Evolutionary conservation across 1,140 invertebrate species (phyloP), one percentile per base, ranked within the genome.

Genomic region (Stratiolaelaps scimitus): DNA sequence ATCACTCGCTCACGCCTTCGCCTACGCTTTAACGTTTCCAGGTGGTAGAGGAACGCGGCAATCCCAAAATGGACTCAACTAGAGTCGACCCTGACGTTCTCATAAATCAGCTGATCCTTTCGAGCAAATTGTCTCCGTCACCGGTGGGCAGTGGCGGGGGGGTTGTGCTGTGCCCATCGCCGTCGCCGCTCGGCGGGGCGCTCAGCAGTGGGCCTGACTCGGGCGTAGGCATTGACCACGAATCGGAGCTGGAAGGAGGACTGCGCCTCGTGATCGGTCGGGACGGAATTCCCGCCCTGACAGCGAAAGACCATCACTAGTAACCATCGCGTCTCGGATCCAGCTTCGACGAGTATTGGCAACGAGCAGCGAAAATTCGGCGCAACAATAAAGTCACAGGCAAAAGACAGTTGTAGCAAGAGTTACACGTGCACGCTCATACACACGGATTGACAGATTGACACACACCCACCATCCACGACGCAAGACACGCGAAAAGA

Each of bases 151-250:
- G 34, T 10, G 34, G 34, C 10, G 34, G 34, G 4, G 53, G 53
- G 20, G 53, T 29, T 4, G 26, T 60, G 6, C 23, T 60, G 20
- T 60, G 53, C 53, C 53, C 53, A 5, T 60, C 53, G 17, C 53
- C 53, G 23, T 19, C 26, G 2, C 34, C 34, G 5, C 34, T 40
- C 5, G 34, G 34, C 5, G 53, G 53, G 1, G 23, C 53, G 34
- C 34, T 60, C 26, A 60, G 53, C 53, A 60, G 53, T 26, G 53
- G 53, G 2, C 53, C 53, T 60, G 53, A 60, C 26, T 60, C 53
- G 20, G 53, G 53, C 6, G 53, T 60, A 15, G 53, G 53, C 15
- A 60, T 60, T 34, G 53, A 60, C 15, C 26, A 60, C 23, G 53
- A 60, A 15, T 29, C 53, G 26, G 53, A 60, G 23, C 15, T 34